Evolutionary conservation across 2,888 invertebrate genomes (phyloP).

Genomic region (Acrobasis suavella): DNA sequence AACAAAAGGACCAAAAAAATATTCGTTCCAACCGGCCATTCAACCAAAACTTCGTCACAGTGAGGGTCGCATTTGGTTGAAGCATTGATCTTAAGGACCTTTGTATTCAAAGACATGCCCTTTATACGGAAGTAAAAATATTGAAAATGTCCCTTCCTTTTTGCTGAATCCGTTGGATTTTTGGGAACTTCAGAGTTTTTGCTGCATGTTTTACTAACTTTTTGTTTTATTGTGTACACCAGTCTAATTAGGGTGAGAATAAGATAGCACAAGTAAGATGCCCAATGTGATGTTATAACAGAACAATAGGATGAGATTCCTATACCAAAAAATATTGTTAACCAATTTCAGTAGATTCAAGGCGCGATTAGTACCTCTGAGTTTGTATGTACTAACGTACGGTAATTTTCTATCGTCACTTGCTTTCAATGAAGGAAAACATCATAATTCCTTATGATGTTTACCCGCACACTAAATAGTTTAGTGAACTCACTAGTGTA

Average conservation of each 20-base stretch:
- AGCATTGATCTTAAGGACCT: constrained; percentile 54
- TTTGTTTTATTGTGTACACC: background rate
- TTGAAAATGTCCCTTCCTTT: constrained; percentile 30
- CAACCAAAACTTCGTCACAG: constrained; percentile 30
- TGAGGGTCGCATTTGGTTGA: constrained; percentile 55
- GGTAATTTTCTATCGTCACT: too few relatives aligned
- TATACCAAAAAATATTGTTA: too few relatives aligned
- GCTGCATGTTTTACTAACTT: background rate
- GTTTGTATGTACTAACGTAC: too few relatives aligned
- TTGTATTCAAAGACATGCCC: constrained; percentile 51
- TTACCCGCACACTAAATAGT: too few relatives aligned
- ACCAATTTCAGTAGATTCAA: too few relatives aligned
- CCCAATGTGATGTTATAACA: background rate
- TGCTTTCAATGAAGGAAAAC: too few relatives aligned
- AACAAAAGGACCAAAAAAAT: too few relatives aligned
- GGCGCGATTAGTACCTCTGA: too few relatives aligned
- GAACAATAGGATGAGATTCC: too few relatives aligned
- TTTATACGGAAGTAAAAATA: constrained; percentile 46
- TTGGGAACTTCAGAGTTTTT: constrained; percentile 5
- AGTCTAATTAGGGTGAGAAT: background rate
- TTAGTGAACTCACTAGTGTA: too few relatives aligned
- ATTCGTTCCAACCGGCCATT: constrained; percentile 10
- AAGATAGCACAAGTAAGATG: background rate
- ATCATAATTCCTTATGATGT: too few relatives aligned
- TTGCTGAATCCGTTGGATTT: too few relatives aligned